These are phyloP conservation scores for Chrosomus eos DNA, from an alignment of 2,797 vertebrate species.

Conservation along the genomic window DNA sequence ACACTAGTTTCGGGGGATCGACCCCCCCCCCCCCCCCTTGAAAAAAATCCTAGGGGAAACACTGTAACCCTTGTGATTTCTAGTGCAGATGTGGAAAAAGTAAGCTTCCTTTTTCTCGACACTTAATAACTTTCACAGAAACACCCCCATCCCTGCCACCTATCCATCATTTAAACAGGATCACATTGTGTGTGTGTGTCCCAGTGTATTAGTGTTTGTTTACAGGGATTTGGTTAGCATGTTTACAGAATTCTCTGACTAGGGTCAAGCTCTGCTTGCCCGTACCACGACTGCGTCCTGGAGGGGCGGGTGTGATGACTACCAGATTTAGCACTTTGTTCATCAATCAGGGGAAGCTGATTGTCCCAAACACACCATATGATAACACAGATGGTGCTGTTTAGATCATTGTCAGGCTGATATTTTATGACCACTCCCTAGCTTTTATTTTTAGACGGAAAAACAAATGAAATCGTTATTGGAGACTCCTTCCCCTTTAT, in stretches of 20 bases:
- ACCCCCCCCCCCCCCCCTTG: too few species aligned
- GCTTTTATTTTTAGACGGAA: slow-evolving; percentile 63
- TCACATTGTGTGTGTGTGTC: background rate
- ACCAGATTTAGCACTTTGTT: slow-evolving; percentile 64
- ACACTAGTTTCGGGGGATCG: too few species aligned
- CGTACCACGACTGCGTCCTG: slow-evolving; percentile 51
- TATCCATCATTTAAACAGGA: slow-evolving; percentile 32
- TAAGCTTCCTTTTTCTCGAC: slow-evolving; percentile 7
- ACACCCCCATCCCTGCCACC: background rate
- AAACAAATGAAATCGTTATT: slow-evolving; percentile 65
- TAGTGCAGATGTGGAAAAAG: slow-evolving; percentile 52
- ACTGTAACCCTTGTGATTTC: slow-evolving; percentile 51
- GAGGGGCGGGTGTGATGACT: slow-evolving; percentile 64
- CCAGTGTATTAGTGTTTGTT: background rate
- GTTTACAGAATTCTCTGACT: background rate
- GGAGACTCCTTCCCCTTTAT: slow-evolving; percentile 61
- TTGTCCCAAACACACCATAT: slow-evolving; percentile 52
- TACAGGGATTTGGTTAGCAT: slow-evolving; percentile 3
- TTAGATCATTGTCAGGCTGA: slow-evolving; percentile 52
- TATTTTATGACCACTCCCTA: slow-evolving; percentile 55
- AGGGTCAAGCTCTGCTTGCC: background rate
- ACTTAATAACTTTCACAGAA: slow-evolving; percentile 20
- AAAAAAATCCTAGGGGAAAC: too few species aligned
- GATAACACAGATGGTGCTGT: slow-evolving; percentile 64
- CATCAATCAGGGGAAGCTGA: slow-evolving; percentile 42